Base-by-base conservation (phyloP, 2,888 invertebrate species). In the Notodonta dromedarius region DNA sequence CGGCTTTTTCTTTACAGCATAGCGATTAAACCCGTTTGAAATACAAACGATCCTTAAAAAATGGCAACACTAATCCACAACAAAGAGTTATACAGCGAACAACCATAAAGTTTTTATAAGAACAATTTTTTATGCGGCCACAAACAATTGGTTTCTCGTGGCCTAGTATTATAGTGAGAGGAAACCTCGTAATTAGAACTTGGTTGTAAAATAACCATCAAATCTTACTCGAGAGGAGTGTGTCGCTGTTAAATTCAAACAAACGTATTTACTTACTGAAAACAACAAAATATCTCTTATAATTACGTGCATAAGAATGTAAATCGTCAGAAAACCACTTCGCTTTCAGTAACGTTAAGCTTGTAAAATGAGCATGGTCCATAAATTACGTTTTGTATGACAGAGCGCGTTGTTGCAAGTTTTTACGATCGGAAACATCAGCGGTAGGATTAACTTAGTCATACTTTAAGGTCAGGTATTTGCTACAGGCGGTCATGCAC, bases 191-290 rank as follows among this genome's bases (percentile, higher is more conserved):
- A 91, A 93, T 93, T 93, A 91, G 88, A 87, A 87, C 86, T 82
- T 79, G 85, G 89, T 82, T 82, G 87, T 93, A 93, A 93, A 93
- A 93, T 84, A 90, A 86, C 91, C 91, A 91, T 93, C 89, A 93
- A 92, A 89, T 39, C 83, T 83, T 80, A 85, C 84, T 86, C 83
- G 77, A 82, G 86, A 89, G 83, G 85, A 86, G 80, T 84, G 83
- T 83, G 82, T 83, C 84, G 84, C 72, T 83, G 79, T 87, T 84
- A 86, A 86, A 79, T 76, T 65, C 65, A 67, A 62, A 71, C 74
- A 74, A 78, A 73, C 52, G 58, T 68, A 59, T 59, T 68, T 58
- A 42, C 65, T 32, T 51, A 39, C 14, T 42, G 46, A 4, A 48
- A 68, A 69, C 35, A 53, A 52, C 9, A 9, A 0, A 40, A 7